Conservation (phyloP, 2,888 invertebrate species). For the Polyommatus icarus region DNA sequence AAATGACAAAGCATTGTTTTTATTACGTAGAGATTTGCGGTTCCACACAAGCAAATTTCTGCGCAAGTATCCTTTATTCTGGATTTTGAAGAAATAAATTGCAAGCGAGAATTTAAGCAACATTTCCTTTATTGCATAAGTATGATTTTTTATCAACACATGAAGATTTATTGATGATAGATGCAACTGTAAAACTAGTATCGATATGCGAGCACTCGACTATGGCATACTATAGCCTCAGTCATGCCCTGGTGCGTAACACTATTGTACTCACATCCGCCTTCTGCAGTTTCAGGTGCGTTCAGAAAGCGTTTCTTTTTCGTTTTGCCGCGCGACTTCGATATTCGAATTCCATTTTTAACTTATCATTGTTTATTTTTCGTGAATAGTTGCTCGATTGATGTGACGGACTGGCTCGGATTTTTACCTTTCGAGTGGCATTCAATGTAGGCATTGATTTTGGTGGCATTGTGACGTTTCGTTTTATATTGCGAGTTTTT, state of each 20-base stretch:
- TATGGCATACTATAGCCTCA: conserved; percentile 53
- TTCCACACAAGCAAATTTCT: too few relatives aligned
- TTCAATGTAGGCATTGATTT: not conserved
- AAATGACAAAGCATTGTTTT: too few relatives aligned
- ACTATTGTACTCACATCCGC: conserved; percentile 55
- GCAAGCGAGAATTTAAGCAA: too few relatives aligned
- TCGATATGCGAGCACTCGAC: conserved; percentile 47
- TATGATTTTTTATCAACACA: too few relatives aligned
- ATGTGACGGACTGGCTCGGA: not conserved
- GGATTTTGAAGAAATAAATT: too few relatives aligned
- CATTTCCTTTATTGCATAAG: too few relatives aligned
- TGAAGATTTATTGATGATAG: too few relatives aligned
- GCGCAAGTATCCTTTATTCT: too few relatives aligned
- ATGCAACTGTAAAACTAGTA: not conserved
- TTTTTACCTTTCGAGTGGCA: conserved; percentile 17
- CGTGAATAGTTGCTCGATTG: conserved; percentile 7
- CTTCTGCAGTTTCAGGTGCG: conserved; percentile 63
- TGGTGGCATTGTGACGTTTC: not conserved
- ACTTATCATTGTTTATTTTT: conserved; percentile 27
- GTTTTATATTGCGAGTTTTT: not conserved
- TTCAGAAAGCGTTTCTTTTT: conserved; percentile 53
- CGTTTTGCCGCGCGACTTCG: conserved; percentile 53
- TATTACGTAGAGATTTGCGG: too few relatives aligned
- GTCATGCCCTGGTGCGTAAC: conserved; percentile 57
- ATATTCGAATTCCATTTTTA: conserved; percentile 29